A percentile compares a stretch with the other conserved stretches of the same genome.
These are phyloP conservation scores for Haliclona indistincta DNA, from an alignment of 37 sponge, comb jelly and placozoan genomes.

Conservation along the genomic window DNA sequence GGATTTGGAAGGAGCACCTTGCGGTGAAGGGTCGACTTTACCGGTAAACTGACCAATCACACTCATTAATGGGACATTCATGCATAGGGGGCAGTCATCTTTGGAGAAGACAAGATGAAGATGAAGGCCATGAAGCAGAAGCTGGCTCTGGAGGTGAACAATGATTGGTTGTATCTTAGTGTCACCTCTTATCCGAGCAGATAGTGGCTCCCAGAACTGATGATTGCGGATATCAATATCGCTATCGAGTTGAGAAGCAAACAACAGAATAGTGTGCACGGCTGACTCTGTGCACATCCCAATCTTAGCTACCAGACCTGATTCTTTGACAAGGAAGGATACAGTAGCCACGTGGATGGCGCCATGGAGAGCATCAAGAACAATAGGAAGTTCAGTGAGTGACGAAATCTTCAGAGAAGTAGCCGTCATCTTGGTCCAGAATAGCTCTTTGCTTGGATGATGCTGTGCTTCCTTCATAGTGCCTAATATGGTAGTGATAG, in stretches of 20 bases:
- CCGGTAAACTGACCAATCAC: neutral
- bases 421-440: conserved; percentile 5
- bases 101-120: neutral
- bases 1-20: neutral
- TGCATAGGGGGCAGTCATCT: conserved; percentile 4
- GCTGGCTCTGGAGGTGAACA: neutral
- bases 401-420: neutral
- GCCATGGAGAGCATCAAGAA: conserved; percentile 1
- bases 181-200: neutral
- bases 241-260: neutral
- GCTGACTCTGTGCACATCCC: conserved; percentile 7
- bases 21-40: neutral
- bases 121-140: conserved; percentile 17
- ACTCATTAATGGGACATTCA: neutral
- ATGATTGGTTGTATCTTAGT: neutral
- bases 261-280: neutral
- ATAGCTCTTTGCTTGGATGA: conserved; percentile 1
- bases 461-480: neutral
- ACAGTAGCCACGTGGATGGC: neutral
- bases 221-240: neutral
- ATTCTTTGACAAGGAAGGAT: neutral
- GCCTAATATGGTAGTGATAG: neutral
- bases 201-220: conserved; percentile 6
- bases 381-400: neutral
- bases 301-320: neutral